Base-by-base conservation (phyloP, 2,888 invertebrate genomes). In the Papilio elwesi region DNA sequence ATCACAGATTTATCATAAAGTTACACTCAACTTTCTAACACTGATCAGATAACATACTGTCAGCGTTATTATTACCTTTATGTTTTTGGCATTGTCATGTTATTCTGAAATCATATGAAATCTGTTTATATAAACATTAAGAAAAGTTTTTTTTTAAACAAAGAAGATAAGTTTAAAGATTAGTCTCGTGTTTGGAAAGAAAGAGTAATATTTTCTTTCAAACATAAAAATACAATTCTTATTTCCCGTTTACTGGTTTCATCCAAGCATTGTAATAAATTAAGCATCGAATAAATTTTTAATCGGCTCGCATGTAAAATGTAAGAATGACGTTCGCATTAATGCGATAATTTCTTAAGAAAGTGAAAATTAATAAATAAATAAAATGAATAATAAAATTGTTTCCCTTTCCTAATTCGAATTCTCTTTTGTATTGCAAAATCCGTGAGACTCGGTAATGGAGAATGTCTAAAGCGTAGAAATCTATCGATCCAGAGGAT, bases 311-410 rank as follows among this genome's bases (percentile, higher is more conserved):
- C 38, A 59, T 38, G 38, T 59, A 38, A 12, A 59, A 59, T 59
- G n/a, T 59, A 59, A 59, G 59, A n/a, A 49, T 65, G 55, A 69
- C 43, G 43, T 69, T 71, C 49, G 49, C 38, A 49, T 65, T 65
- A 55, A n/a, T n/a, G n/a, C n/a, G n/a, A n/a, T n/a, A n/a, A n/a
- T n/a, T n/a, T n/a, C n/a, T n/a, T n/a, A 26, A 26, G 69, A 52
- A 43, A 65, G 55, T 55, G 48, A 26, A 26, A n/a, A n/a, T n/a
- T n/a, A n/a, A n/a, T n/a, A n/a, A n/a, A n/a, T n/a, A n/a, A n/a
- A n/a, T n/a, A 65, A 55, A 57, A 67, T 67, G 62, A 71, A 57
- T 51, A 66, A 64, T 53, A 26, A 36, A 70, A 66, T 49, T 43
- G 49, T 71, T 53, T 49, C 57, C 26, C 53, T 36, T 38, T 49